A percentile compares a stretch with the other conserved stretches of the same genome.
These are phyloP conservation scores for Eriosoma lanigerum DNA, from an alignment of 1,140 invertebrate genomes.

Conservation along the genomic window DNA sequence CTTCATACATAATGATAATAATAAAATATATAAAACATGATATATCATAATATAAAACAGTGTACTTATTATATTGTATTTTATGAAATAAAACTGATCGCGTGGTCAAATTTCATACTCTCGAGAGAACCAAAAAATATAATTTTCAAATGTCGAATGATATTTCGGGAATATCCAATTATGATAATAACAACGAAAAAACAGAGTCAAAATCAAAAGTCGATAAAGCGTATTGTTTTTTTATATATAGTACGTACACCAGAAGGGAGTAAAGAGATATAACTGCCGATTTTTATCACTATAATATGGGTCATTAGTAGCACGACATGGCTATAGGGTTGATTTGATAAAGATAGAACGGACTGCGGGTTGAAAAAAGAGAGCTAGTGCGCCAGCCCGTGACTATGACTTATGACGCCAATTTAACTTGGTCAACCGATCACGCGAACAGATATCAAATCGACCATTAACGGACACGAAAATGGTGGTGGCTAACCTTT, in stretches of 20 bases:
- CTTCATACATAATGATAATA: no score
- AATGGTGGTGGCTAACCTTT: slow-evolving; percentile 2
- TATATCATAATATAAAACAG: no score
- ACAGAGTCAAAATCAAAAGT: background rate
- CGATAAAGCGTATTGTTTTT: background rate
- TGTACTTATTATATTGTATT: no score
- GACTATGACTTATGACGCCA: slow-evolving; percentile 52
- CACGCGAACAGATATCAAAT: slow-evolving; percentile 50
- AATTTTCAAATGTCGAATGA: background rate
- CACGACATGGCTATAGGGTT: slow-evolving; percentile 5
- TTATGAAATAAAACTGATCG: background rate
- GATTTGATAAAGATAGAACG: background rate
- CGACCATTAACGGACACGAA: slow-evolving; percentile 43
- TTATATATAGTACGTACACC: background rate
- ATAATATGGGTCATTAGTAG: slow-evolving; percentile 10
- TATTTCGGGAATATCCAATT: slow-evolving; percentile 18
- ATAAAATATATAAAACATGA: no score
- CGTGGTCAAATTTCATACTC: background rate
- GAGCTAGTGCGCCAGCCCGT: slow-evolving; percentile 3
- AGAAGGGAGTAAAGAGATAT: background rate
- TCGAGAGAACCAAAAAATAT: background rate
- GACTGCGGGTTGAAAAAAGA: background rate
- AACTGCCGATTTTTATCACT: slow-evolving; percentile 29
- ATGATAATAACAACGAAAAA: background rate
- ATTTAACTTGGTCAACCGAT: slow-evolving; percentile 50